A percentile compares a stretch with the other conserved stretches of the same genome.
These are phyloP conservation scores for Eira barbara DNA, from an alignment of 2,113 vertebrate species.

Conservation along the genomic window DNA sequence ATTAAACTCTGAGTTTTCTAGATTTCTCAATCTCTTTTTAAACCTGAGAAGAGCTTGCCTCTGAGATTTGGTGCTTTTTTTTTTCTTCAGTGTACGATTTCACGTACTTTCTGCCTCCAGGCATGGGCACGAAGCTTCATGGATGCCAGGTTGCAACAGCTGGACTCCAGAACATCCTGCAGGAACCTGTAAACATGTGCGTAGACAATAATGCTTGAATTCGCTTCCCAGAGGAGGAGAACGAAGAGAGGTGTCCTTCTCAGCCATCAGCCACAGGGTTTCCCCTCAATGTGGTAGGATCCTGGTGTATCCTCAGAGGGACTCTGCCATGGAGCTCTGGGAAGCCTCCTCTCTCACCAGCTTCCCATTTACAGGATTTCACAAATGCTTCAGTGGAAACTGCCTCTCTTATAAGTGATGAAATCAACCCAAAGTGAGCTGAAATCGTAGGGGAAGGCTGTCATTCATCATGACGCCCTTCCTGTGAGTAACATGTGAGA, in stretches of 20 bases:
- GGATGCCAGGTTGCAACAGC: not conserved
- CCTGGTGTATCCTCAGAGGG: not conserved
- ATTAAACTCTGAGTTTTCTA: not conserved
- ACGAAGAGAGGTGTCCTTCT: not conserved
- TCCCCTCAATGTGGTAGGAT: not conserved
- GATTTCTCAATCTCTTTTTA: not conserved
- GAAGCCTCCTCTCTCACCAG: not conserved
- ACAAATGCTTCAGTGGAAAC: not conserved
- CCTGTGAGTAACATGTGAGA: not conserved
- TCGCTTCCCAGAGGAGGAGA: not conserved
- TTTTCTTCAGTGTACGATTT: not conserved
- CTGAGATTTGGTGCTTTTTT: not conserved
- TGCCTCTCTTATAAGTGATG: not conserved
- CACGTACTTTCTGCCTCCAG: not conserved
- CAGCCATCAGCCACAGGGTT: not conserved
- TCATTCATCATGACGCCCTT: not conserved
- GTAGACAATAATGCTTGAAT: not conserved
- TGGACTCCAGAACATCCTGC: not conserved
- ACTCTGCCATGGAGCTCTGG: not conserved
- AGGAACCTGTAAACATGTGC: not conserved
- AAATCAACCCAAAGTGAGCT: conserved; percentile 20
- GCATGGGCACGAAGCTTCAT: not conserved
- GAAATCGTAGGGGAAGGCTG: not conserved
- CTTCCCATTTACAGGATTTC: not conserved
- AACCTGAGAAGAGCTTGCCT: not conserved